Evolutionary conservation across 2,113 vertebrate genomes (phyloP).

Genomic region (Onychostruthus taczanowskii): DNA sequence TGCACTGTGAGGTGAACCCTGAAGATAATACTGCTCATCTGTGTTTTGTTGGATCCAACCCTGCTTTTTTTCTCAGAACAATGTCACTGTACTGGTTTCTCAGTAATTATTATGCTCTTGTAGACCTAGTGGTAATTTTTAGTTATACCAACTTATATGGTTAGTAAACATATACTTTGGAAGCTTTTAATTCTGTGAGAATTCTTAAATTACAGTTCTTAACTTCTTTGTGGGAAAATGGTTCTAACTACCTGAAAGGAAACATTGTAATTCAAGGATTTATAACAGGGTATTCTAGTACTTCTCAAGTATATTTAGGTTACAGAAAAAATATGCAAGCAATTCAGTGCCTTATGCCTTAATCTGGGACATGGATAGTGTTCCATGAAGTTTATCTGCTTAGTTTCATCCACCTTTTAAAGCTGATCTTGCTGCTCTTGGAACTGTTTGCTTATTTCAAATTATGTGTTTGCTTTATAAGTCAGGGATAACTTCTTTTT

Average conservation of each 20-base stretch:
- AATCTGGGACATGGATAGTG: not conserved
- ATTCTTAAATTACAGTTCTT: not conserved
- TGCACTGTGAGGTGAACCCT: not conserved
- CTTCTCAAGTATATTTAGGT: not conserved
- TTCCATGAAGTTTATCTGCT: not conserved
- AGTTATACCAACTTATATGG: not conserved
- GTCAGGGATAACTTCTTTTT: not conserved
- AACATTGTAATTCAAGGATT: not conserved
- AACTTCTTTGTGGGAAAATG: not conserved
- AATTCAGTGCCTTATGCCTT: not conserved
- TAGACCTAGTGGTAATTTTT: not conserved
- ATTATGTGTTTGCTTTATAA: not conserved
- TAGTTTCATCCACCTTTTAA: not conserved
- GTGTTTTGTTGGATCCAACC: not conserved
- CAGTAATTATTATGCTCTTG: not conserved
- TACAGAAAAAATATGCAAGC: not conserved
- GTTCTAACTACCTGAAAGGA: not conserved
- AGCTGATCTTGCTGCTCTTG: not conserved
- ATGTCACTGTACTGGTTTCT: not conserved
- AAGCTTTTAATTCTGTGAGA: not conserved
- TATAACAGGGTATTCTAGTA: not conserved
- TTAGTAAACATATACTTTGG: not conserved
- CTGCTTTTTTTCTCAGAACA: not conserved
- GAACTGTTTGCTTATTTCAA: not conserved
- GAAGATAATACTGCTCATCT: not conserved